Base-by-base conservation (phyloP, 2,888 invertebrate species). In the Oscheius onirici region DNA sequence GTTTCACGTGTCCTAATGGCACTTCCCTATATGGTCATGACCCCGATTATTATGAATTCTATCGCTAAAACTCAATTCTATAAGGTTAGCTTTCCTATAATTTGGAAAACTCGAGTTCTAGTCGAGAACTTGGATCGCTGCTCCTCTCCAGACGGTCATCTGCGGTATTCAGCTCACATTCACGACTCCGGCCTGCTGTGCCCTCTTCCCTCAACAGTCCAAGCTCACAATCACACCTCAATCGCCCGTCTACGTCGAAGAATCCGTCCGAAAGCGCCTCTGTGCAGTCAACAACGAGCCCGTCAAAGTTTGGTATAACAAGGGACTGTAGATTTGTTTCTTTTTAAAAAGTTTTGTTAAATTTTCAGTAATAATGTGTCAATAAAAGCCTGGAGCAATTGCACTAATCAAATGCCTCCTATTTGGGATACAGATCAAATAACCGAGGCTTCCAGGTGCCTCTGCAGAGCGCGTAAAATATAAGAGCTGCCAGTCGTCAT, bases 161-260 rank as follows among this genome's bases (percentile, higher is more conserved):
- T 76, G 83, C 55, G 85, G 78, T 83, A 85, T 72, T 83, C 89
- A 93, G 86, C 91, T 97, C 52, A 92, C 94, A 0, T 94, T 97
- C 89, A 94, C 96, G 5, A 97, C 97, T 3, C 97, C 97, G 0
- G 89, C 97, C 79, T 94, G 95, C 84, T 97, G 97, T 89, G 97
- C 97, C 8, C 90, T 96, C 72, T 97, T 97, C 88, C 93, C 94
- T 51, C 97, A 97, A 88, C 92, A 65, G 79, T 22, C 40, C 13
- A 22, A 44, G 44, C 24, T 63, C 11, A 46, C 40, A n/a, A 20
- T 41, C 11, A 51, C 65, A 15, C 34, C 49, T n/a, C 11, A 26
- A 10, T 17, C 49, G 51, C 66, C 66, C 22, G 28, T 88, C 2
- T 87, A 86, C 54, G 89, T 97, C 61, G 96, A 97, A 87, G 87